These are phyloP conservation scores for Calliopum simillimum DNA, from an alignment of 2,888 invertebrate species.

Conservation along the genomic window DNA sequence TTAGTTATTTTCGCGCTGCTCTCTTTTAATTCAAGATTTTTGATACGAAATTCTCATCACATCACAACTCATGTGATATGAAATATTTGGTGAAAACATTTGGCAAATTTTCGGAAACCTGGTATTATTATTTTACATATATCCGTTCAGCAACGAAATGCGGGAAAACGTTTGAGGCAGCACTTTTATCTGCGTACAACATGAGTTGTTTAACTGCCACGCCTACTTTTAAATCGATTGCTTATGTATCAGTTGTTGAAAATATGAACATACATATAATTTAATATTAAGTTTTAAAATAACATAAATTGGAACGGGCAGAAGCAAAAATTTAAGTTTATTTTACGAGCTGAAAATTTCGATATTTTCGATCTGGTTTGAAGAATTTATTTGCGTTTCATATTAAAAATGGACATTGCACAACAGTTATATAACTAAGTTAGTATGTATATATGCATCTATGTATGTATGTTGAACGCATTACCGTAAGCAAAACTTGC, in stretches of 20 bases:
- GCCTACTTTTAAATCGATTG: not conserved
- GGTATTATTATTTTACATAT: not conserved
- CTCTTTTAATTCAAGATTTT: too few species aligned
- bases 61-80: not conserved
- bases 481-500: not conserved
- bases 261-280: too few species aligned
- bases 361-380: too few species aligned
- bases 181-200: not conserved
- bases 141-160: not conserved
- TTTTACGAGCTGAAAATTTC: too few species aligned
- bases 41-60: slow-evolving; percentile 27
- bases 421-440: slow-evolving; percentile 6
- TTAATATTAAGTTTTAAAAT: too few species aligned
- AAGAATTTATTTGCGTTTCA: not conserved
- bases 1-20: not conserved
- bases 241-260: too few species aligned
- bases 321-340: too few species aligned
- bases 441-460: too few species aligned
- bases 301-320: too few species aligned
- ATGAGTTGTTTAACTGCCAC: slow-evolving; percentile 3
- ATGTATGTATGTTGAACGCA: not conserved
- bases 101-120: not conserved
- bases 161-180: not conserved
- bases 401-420: slow-evolving; percentile 9
- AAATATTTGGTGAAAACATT: not conserved